Evolutionary conservation across 2,113 vertebrate species (phyloP), one percentile per base, ranked within the genome.

Genomic region (Phalacrocorax carbo): DNA sequence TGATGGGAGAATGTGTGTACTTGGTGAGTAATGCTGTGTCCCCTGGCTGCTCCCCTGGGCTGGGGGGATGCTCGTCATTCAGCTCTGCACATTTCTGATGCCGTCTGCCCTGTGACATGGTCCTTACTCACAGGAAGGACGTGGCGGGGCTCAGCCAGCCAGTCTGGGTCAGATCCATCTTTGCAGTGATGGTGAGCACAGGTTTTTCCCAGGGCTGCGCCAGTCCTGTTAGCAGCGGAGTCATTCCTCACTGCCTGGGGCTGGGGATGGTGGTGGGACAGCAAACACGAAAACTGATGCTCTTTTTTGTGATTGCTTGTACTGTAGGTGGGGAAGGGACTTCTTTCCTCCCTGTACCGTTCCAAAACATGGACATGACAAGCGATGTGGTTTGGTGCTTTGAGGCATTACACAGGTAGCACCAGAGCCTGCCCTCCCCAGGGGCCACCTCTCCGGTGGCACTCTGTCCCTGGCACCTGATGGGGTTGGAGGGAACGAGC

Each of bases 181-280:
- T 61, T 22, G 30, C 3, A 1, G 38, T 5, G 8, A 21, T 4
- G 44, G 20, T 21, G 26, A 32, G 25, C 6, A 1, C 0, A 8
- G 17, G 22, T 9, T 27, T 27, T 32, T 3, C 13, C 23, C 8
- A 8, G n/a, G 30, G 54, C 34, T 3, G 5, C 2, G 68, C 34
- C 9, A 4, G 46, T 20, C 30, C 12, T 57, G 40, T 40, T 22
- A 22, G n/a, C 14, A 38, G 27, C 5, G 2, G 40, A 10, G 49
- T 32, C 34, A 15, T 11, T 32, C 60, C 69, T 44, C 8, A 1
- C 27, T 1, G 4, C 7, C n/a, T 17, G n/a, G 30, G 66, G n/a
- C 10, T 29, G 32, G 18, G 38, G 15, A 3, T 15, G n/a, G 26
- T 2, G 12, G 4, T 36, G 22, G 13, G 36, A 44, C 51, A 48